Evolutionary conservation across 2,797 vertebrate genomes (phyloP), one percentile per base, ranked within the genome.

Genomic region (Gymnodraco acuticeps): DNA sequence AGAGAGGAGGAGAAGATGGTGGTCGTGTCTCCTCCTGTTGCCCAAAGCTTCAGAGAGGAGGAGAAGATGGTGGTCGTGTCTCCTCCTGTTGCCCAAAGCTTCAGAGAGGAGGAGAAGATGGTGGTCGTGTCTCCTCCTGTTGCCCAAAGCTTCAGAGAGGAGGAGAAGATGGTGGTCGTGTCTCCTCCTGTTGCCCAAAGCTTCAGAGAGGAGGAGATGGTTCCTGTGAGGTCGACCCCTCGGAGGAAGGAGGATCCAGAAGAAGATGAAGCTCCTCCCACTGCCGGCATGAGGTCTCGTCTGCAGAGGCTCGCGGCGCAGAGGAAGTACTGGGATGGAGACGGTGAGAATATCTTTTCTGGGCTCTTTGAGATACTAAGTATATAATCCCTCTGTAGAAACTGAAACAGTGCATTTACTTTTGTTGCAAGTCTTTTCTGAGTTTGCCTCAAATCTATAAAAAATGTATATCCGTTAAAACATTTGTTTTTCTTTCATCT

Each of bases 291-390:
- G 85, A 99, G 87, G 81, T 95, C 94, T 1, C 97, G 97, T 8
- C 95, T 99, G 78, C 97, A 97, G 82, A 96, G 76, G 70, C 76
- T 99, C 59, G 97, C 95, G 41, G 93, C 95, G 19, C 96, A 98
- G 84, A 94, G 97, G 15, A 95, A 96, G 47, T 88, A 81, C 68
- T 99, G 98, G 98, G 98, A 98, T 45, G 89, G 74, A 0, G 78
- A 91, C 1, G 94, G 96, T 94, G 87, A 56, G 27, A 27, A 27
- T 27, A 27, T 27, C 4, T 27, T 27, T 5, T 27, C 27, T 27
- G 27, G 4, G 27, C 27, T 27, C 27, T 27, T 27, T 27, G 27
- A 27, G 27, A 27, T 27, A 27, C 27, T 1, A 27, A 27, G 27
- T 27, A 5, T 27, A 5, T 27, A 27, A 5, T 27, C 4, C 27